Conservation (phyloP, 1,140 invertebrate species). For the Asobara japonica region DNA sequence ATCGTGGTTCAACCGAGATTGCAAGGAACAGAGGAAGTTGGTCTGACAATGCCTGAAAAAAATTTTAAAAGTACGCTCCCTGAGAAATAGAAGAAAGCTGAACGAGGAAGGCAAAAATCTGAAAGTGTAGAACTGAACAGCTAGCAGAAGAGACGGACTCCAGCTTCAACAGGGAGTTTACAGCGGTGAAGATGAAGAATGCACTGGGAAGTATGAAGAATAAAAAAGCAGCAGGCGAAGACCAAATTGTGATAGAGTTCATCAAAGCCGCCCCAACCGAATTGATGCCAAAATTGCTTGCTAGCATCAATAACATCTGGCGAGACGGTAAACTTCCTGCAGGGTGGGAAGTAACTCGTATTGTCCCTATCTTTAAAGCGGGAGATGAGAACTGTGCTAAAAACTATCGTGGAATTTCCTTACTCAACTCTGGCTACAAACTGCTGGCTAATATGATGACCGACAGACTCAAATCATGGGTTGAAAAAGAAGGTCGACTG, state of each 20-base stretch:
- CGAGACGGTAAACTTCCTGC: background rate
- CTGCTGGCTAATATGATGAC: background rate
- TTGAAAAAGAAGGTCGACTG: background rate
- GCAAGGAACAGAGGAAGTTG: no score
- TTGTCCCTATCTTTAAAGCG: background rate
- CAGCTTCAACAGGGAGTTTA: background rate
- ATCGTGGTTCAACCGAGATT: no score
- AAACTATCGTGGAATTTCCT: background rate
- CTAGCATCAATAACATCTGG: background rate
- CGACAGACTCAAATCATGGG: background rate
- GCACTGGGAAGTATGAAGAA: background rate
- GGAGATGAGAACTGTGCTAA: background rate
- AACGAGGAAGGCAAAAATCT: no score
- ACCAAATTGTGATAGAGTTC: background rate
- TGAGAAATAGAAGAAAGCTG: no score
- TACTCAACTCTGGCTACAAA: background rate
- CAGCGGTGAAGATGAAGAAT: background rate
- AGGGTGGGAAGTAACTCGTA: background rate
- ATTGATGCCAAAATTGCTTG: background rate
- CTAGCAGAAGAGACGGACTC: no score
- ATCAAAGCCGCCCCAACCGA: background rate
- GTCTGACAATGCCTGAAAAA: no score
- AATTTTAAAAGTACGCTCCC: no score
- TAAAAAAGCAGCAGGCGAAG: background rate
- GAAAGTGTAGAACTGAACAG: no score